Conservation (phyloP, 2,888 invertebrate genomes). For the Orthonevra nobilis region DNA sequence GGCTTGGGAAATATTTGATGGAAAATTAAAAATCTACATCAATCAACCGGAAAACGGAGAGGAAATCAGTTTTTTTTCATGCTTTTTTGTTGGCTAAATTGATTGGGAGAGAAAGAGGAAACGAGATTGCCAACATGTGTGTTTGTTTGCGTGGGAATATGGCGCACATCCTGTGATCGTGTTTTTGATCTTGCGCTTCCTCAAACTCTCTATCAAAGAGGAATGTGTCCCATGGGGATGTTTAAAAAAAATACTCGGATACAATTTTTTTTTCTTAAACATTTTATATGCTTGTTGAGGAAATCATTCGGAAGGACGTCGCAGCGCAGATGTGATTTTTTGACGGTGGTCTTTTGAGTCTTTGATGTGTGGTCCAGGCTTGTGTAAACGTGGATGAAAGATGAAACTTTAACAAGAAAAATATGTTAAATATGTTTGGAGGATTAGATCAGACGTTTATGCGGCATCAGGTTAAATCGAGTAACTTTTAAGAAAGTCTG, state of each 20-base stretch:
- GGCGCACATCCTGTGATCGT: conserved; percentile 51
- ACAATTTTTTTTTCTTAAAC: neutral
- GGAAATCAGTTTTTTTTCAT: conserved; percentile 31
- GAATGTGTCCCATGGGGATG: too few relatives aligned
- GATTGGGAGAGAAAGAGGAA: conserved; percentile 20
- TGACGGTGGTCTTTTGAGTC: conserved; percentile 5
- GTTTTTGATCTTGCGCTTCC: conserved; percentile 29
- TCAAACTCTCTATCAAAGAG: conserved; percentile 32
- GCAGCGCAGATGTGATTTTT: conserved; percentile 18
- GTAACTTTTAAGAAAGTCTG: too few relatives aligned
- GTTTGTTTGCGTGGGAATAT: conserved; percentile 61
- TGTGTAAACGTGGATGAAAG: too few relatives aligned
- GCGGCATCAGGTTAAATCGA: too few relatives aligned
- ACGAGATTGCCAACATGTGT: conserved; percentile 25
- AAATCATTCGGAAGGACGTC: conserved; percentile 57
- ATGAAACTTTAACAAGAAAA: too few relatives aligned
- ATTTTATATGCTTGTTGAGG: conserved; percentile 20
- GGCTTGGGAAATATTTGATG: too few relatives aligned
- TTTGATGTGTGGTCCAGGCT: too few relatives aligned
- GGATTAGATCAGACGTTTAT: too few relatives aligned
- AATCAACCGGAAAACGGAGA: conserved; percentile 22
- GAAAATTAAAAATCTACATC: conserved; percentile 31
- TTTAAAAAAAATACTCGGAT: too few relatives aligned
- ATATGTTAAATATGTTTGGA: too few relatives aligned
- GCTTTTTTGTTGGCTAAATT: conserved; percentile 34